Base-by-base conservation (phyloP, 2,113 vertebrate species). In the Cephalopholis sonnerati region DNA sequence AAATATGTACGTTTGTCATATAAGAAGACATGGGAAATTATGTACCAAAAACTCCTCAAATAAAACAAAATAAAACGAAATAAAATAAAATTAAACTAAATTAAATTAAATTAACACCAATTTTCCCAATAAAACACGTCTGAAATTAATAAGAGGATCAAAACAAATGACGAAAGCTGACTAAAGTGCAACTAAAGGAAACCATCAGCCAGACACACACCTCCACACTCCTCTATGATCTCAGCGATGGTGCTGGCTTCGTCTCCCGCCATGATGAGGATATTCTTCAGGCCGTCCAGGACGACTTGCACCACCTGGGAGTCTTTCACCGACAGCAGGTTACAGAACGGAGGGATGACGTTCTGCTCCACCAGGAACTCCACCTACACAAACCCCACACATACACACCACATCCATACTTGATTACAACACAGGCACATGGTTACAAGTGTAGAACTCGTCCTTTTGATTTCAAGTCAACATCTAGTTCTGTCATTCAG, bases 241-340 rank as follows among this genome's bases (percentile, higher is more conserved):
- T 99, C 98, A 27, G 98, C 97, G 85, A 99, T 98, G 85, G 96
- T 97, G 94, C 98, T 99, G 83, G 98, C 98, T 91, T 99, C 98
- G 50, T 99, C 97, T 64, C 98, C 97, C 65, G 98, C 98, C 98
- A 99, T 99, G 94, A 99, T 99, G 83, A 99, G 96, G 91, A 99
- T 98, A 78, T 99, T 99, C 95, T 99, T 99, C 80, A 99, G 96
- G 69, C 98, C 98, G 75, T 99, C 98, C 84, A 99, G 96, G 68
- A 99, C 98, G 25, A 99, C 98, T 94, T 99, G 98, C 87, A 99
- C 98, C 92, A 99, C 98, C 95, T 99, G 98, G 66, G 98, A 98
- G 94, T 99, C 98, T 92, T 99, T 99, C 87, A 99, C 98, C 1
- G 97, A 97, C 86, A 99, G 95, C 63, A 99, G 96, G 90, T 95